A percentile compares a stretch with the other conserved stretches of the same genome.
Conservation (phyloP, 2,888 invertebrate genomes). For the Pogonocherus hispidulus region DNA sequence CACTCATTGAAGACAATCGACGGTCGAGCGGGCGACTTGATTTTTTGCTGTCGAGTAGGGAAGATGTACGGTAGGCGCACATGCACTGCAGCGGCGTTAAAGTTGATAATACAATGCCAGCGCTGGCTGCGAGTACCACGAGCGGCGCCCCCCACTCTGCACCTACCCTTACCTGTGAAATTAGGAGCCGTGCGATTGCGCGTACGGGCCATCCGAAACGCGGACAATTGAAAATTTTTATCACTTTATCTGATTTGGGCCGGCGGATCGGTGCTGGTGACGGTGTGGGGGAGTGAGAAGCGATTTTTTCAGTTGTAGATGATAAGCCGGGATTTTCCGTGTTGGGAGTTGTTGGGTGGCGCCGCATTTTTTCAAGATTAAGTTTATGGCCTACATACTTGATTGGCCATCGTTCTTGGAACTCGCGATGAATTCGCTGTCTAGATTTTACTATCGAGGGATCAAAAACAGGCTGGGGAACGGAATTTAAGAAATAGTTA, state of each 20-base stretch:
- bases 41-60: constrained; percentile 16
- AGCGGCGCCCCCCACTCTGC: constrained; percentile 43
- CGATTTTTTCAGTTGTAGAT: not conserved
- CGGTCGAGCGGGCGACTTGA: constrained; percentile 13
- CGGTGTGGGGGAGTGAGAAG: not conserved
- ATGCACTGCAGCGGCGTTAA: constrained; percentile 18
- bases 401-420: not conserved
- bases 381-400: not conserved
- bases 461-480: no score
- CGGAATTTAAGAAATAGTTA: no score
- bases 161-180: constrained; percentile 43
- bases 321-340: constrained; percentile 8
- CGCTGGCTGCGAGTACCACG: constrained; percentile 36
- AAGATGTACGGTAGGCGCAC: not conserved
- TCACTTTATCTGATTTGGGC: constrained; percentile 40
- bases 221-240: constrained; percentile 43
- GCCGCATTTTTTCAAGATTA: constrained; percentile 1
- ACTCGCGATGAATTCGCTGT: no score
- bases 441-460: no score
- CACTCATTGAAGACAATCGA: constrained; percentile 12
- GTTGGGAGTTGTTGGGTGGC: not conserved
- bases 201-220: constrained; percentile 31
- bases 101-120: constrained; percentile 47
- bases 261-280: not conserved
- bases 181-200: constrained; percentile 32